Evolutionary conservation across 2,113 vertebrate species (phyloP), one percentile per base, ranked within the genome.

Genomic region (Boulengeromyrus knoepffleri): DNA sequence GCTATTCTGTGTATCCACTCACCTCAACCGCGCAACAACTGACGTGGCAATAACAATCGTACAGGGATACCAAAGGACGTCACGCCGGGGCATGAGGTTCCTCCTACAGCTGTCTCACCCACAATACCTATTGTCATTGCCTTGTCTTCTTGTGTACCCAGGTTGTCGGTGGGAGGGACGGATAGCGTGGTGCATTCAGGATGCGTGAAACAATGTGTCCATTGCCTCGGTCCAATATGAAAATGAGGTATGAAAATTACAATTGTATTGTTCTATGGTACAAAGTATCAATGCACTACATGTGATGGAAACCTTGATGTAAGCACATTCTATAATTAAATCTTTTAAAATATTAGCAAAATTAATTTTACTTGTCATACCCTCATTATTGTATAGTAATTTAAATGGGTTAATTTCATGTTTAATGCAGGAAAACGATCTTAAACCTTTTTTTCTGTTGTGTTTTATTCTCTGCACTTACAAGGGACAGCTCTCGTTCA

Each of bases 381-480:
- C 47, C 21, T 85, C 24, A 47, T 46, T 85, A 24, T 85, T n/a
- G 21, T 85, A 45, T 15, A 46, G 83, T 46, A 12, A 45, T 85
- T 85, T 85, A 47, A 45, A 85, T 24, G 8, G 45, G 39, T 47
- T 47, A 24, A 45, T 47, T 46, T 45, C 19, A 46, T 85, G 83
- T 85, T n/a, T 85, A 85, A 12, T 45, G 45, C 85, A 87, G 50
- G 85, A 87, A 87, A 87, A 53, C 56, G 19, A 87, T 53, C 84
- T 50, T 87, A 31, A 27, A 19, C 49, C 27, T 50, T 87, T 87
- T 86, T 27, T 17, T 31, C 49, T 21, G 85, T 36, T 56, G n/a
- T 87, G n/a, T 42, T 53, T 86, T 53, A n/a, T 8, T 50, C n/a
- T 53, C 5, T 19, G 13, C 5, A 46, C 42, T 45, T 46, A 19